phyloP scores from a whole-genome alignment of 2,797 vertebrate species.

The Thunnus albacares region DNA sequence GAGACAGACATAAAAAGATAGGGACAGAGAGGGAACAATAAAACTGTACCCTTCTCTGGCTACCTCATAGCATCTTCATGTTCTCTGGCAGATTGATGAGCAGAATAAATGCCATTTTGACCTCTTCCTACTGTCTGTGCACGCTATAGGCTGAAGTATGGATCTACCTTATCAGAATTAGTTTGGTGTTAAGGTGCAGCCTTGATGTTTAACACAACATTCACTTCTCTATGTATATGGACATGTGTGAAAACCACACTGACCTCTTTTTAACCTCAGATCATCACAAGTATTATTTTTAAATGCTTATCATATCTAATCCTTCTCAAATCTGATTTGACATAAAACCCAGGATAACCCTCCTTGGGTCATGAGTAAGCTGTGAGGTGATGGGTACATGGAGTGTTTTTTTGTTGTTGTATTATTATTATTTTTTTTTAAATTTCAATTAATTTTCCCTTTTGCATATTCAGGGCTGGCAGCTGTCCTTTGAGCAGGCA shows the following conservation, averaged over 20 bases:
- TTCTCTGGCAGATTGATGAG: constrained; percentile 29
- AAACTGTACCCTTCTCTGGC: constrained; percentile 30
- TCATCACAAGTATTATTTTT: not conserved
- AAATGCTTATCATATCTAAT: constrained; percentile 13
- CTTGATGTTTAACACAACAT: constrained; percentile 22
- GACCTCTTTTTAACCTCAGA: constrained; percentile 37
- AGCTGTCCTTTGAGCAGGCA: constrained; percentile 66
- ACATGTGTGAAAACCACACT: not conserved
- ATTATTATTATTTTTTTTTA: constrained; percentile 21
- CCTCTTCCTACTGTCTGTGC: constrained; percentile 16
- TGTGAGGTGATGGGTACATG: constrained; percentile 11
- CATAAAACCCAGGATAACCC: constrained; percentile 4
- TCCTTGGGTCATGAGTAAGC: constrained; percentile 10
- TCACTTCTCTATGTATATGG: not conserved
- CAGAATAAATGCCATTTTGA: constrained; percentile 23
- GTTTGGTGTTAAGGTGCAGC: constrained; percentile 8
- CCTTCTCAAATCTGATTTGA: constrained; percentile 26
- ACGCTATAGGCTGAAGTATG: constrained; percentile 3
- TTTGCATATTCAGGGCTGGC: constrained; percentile 55
- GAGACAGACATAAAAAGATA: constrained; percentile 13
- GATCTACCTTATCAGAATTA: constrained; percentile 31
- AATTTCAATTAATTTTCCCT: constrained; percentile 51
- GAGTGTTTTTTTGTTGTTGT: not conserved
- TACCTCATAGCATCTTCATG: constrained; percentile 30
- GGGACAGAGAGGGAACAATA: constrained; percentile 13